phyloP scores from a whole-genome alignment of 2,888 invertebrate species.

The Plagodis dolabraria region DNA sequence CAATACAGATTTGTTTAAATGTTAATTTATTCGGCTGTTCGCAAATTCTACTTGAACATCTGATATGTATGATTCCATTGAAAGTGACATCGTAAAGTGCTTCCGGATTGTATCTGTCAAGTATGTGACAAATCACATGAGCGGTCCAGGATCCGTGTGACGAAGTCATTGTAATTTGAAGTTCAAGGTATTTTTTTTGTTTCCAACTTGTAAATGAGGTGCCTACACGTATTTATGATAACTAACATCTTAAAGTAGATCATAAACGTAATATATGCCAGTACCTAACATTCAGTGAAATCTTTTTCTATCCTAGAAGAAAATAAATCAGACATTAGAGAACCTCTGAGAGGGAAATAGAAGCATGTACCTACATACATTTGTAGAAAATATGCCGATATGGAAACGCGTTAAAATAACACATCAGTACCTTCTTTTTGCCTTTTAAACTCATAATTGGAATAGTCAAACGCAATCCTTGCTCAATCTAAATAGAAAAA shows the following conservation, averaged over 20 bases:
- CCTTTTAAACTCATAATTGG: too few species aligned
- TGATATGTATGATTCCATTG: conserved; percentile 32
- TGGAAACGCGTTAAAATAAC: too few species aligned
- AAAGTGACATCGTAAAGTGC: conserved; percentile 29
- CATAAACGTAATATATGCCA: conserved; percentile 13
- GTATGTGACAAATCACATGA: conserved; percentile 20
- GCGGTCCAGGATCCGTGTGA: conserved; percentile 32
- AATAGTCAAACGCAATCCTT: too few species aligned
- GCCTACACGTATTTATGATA: conserved; percentile 5
- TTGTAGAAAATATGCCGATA: too few species aligned
- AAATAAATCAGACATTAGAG: too few species aligned
- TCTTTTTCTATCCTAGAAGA: too few species aligned
- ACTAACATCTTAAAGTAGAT: conserved; percentile 17
- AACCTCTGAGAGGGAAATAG: too few species aligned
- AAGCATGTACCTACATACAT: too few species aligned
- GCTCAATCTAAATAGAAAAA: too few species aligned
- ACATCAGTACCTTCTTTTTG: too few species aligned
- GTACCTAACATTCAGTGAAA: conserved; percentile 4
- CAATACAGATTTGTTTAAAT: conserved; percentile 5
- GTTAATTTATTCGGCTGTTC: conserved; percentile 7
- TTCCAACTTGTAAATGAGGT: conserved; percentile 29
- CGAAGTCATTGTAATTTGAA: conserved; percentile 42
- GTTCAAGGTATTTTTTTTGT: conserved; percentile 49
- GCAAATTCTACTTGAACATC: conserved; percentile 6
- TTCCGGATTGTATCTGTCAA: conserved; percentile 37